These are phyloP conservation scores for Styela clava DNA, from an alignment of 23 tunicate genomes.

Conservation along the genomic window DNA sequence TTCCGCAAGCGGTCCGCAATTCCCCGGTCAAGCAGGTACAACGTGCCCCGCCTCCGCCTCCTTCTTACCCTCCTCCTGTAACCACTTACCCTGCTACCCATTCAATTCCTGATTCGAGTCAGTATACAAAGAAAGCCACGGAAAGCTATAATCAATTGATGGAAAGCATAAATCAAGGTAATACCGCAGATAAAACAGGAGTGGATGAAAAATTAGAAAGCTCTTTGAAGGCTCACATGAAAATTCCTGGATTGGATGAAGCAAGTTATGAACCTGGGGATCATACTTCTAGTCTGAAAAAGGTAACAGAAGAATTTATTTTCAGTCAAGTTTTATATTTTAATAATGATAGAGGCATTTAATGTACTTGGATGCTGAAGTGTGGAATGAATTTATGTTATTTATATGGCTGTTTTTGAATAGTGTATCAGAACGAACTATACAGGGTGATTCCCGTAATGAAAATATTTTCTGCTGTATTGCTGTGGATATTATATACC, in stretches of 20 bases:
- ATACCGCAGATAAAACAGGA: neutral
- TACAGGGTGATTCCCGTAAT: no score
- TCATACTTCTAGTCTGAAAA: neutral
- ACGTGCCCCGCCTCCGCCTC: slow-evolving; percentile 12
- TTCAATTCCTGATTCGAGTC: neutral
- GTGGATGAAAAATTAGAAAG: neutral
- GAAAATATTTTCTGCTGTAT: no score
- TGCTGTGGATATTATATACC: no score
- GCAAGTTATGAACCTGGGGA: neutral
- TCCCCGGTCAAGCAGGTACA: slow-evolving; percentile 22
- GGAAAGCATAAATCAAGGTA: neutral
- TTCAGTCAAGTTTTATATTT: no score
- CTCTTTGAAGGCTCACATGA: neutral
- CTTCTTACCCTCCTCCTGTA: neutral
- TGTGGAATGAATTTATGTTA: no score
- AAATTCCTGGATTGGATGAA: neutral
- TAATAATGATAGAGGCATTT: no score
- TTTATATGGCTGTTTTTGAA: no score
- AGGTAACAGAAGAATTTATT: no score
- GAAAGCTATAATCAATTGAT: neutral
- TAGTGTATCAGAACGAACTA: no score
- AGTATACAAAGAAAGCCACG: no score
- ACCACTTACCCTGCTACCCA: slow-evolving; percentile 16
- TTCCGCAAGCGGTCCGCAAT: slow-evolving; percentile 17
- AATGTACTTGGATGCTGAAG: no score